Conservation (phyloP, 2,797 vertebrate species). For the Otolemur crassicaudatus region DNA sequence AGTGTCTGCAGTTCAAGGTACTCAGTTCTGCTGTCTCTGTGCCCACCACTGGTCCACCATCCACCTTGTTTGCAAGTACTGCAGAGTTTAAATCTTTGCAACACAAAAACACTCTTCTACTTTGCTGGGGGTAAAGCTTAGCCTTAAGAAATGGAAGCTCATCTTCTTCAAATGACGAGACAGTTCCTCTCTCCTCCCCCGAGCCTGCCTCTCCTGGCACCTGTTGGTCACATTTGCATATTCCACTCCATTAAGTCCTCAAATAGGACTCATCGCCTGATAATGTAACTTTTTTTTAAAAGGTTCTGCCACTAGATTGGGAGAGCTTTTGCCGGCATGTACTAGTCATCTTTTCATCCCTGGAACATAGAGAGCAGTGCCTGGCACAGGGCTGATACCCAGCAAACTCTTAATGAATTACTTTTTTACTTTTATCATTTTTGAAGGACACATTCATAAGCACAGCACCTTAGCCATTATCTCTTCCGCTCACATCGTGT, state of each 20-base stretch:
- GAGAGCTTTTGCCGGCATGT: neutral
- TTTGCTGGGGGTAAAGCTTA: slow-evolving; percentile 1
- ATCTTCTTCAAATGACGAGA: neutral
- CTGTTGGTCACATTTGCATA: neutral
- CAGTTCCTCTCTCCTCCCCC: neutral
- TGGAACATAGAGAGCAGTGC: neutral
- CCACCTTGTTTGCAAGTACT: neutral
- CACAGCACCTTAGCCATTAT: slow-evolving; percentile 24
- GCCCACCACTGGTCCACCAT: neutral
- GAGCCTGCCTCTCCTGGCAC: neutral
- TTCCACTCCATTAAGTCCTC: neutral
- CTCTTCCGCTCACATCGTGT: slow-evolving; percentile 56
- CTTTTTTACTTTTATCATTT: neutral
- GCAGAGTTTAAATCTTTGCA: neutral
- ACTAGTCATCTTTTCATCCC: neutral
- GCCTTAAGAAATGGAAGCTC: neutral
- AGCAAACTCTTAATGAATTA: neutral
- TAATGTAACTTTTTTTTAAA: neutral
- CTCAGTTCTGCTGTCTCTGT: neutral
- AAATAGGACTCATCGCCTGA: neutral
- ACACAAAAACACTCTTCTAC: neutral
- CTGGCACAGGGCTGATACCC: neutral
- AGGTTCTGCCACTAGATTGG: neutral
- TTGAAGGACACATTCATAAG: slow-evolving; percentile 57
- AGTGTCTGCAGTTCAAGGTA: neutral